phyloP scores from a whole-genome alignment of 2,797 vertebrate genomes.

The Sarcoramphus papa region DNA sequence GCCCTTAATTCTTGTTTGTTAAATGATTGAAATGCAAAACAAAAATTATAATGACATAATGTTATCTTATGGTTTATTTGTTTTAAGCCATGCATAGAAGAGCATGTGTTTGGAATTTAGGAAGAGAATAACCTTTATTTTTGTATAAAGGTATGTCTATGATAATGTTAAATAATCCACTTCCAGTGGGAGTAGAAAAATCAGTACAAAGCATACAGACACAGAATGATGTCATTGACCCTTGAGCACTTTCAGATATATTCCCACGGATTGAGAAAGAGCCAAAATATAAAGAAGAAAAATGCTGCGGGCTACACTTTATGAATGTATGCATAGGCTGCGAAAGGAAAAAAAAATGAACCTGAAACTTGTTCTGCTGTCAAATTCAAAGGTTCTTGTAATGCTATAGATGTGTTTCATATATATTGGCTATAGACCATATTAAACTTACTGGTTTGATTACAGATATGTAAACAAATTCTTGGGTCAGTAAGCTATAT shows the following conservation, averaged over 20 bases:
- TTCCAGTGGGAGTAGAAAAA: not conserved
- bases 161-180: not conserved
- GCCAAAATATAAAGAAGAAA: not conserved
- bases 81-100: not conserved
- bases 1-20: not conserved
- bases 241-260: not conserved
- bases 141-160: not conserved
- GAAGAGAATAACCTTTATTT: not conserved
- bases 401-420: not conserved
- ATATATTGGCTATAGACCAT: no score
- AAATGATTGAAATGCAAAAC: not conserved
- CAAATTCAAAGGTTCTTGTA: not conserved
- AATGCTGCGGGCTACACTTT: not conserved
- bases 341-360: not conserved
- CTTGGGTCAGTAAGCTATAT: not conserved
- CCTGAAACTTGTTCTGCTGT: not conserved
- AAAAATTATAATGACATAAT: not conserved
- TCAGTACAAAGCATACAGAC: not conserved
- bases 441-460: not conserved
- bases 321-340: not conserved
- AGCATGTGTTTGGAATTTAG: not conserved
- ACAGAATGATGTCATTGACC: not conserved
- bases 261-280: not conserved
- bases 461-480: not conserved
- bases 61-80: not conserved